Percentiles rank a stretch among this genome's conserved stretches.
phyloP scores from a whole-genome alignment of 2,113 vertebrate species.

The Hiodon tergisus region DNA sequence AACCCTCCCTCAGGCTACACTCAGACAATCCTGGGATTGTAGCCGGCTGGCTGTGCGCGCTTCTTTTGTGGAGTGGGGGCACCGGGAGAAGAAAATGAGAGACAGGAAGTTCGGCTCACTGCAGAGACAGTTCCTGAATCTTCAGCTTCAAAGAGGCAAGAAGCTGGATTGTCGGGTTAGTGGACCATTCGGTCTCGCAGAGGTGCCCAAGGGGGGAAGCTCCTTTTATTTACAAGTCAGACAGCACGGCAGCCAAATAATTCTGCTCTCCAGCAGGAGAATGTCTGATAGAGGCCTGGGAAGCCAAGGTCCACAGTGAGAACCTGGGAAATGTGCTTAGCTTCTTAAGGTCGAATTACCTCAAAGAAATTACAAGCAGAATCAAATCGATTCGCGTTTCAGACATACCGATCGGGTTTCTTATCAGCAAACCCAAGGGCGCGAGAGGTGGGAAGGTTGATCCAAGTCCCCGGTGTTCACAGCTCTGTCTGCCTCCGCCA shows the following conservation, averaged over 20 bases:
- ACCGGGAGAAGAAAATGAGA: slow-evolving; percentile 19
- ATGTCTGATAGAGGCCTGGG: no score
- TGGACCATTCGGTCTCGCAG: background rate
- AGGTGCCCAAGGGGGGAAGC: background rate
- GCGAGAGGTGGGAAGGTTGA: no score
- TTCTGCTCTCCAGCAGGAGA: background rate
- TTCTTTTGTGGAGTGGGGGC: slow-evolving; percentile 41
- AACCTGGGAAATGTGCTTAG: no score
- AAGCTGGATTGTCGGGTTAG: slow-evolving; percentile 12
- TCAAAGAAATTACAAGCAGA: no score
- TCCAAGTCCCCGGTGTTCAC: no score
- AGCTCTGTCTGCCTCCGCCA: no score
- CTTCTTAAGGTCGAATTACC: no score
- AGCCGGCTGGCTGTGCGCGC: slow-evolving; percentile 49
- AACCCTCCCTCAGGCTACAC: slow-evolving; percentile 26
- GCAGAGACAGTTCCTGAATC: slow-evolving; percentile 36
- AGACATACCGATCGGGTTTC: no score
- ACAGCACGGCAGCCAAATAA: background rate
- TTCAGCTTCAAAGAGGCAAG: slow-evolving; percentile 33
- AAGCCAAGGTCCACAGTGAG: no score
- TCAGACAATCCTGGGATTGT: slow-evolving; percentile 40
- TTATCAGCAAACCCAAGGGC: no score
- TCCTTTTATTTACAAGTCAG: slow-evolving; percentile 2
- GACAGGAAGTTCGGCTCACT: slow-evolving; percentile 41
- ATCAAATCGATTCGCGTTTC: no score